A percentile compares a stretch with the other conserved stretches of the same genome.
These are phyloP conservation scores for Pantherophis alleghaniensis DNA, from an alignment of 2,797 vertebrate genomes.

Conservation along the genomic window DNA sequence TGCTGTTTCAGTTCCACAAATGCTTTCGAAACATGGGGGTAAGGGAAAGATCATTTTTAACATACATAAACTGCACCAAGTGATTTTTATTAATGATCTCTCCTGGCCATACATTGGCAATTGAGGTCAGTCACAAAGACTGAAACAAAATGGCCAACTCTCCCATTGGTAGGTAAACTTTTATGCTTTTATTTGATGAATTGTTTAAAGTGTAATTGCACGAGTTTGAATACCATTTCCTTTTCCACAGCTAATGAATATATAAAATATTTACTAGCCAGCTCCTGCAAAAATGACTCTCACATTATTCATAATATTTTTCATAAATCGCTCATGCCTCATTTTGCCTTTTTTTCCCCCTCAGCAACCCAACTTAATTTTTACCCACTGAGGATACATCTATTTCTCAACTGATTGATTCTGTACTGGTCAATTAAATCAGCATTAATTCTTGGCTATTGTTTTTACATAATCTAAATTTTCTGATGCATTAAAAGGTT, in stretches of 20 bases:
- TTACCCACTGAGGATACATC: background rate
- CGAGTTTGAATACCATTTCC: slow-evolving; percentile 1
- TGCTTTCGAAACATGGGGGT: slow-evolving; percentile 8
- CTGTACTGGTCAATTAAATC: slow-evolving; percentile 24
- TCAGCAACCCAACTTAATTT: slow-evolving; percentile 22
- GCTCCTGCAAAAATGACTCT: background rate
- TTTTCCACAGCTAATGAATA: slow-evolving; percentile 36
- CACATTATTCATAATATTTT: background rate
- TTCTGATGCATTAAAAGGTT: background rate
- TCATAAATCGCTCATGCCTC: background rate
- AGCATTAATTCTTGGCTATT: slow-evolving; percentile 28
- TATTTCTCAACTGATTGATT: slow-evolving; percentile 35
- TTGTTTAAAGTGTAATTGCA: slow-evolving; percentile 4
- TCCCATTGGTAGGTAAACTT: slow-evolving; percentile 22
- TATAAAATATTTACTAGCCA: slow-evolving; percentile 29
- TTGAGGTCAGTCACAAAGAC: slow-evolving; percentile 1
- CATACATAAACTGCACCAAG: slow-evolving; percentile 20
- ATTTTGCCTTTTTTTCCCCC: slow-evolving; percentile 1
- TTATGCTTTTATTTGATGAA: slow-evolving; percentile 21
- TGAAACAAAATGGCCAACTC: slow-evolving; percentile 27
- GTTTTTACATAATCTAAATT: slow-evolving; percentile 8
- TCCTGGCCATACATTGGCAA: slow-evolving; percentile 5
- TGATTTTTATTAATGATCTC: slow-evolving; percentile 2
- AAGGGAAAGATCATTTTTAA: background rate
- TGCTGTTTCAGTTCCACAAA: slow-evolving; percentile 62